Evolutionary conservation across 1,140 invertebrate species (phyloP).

Genomic region (Tigriopus japonicus): DNA sequence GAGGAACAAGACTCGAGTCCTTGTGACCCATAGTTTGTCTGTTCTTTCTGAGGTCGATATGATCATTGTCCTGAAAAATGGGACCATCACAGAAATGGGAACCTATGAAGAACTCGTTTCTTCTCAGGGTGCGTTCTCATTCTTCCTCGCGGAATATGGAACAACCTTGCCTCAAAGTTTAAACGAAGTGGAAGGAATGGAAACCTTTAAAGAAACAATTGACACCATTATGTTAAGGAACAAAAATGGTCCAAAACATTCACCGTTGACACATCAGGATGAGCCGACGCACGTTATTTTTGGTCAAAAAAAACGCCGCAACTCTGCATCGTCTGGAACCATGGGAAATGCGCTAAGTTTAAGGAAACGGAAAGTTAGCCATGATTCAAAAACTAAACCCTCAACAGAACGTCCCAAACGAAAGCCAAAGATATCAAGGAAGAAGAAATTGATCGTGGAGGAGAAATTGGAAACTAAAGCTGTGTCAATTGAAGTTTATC

Average conservation of each 20-base stretch:
- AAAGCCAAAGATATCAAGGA: no score
- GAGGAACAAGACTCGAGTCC: constrained; percentile 45
- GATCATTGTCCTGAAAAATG: constrained; percentile 13
- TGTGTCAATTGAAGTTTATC: constrained; percentile 40
- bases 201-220: not conserved
- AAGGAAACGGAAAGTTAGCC: no score
- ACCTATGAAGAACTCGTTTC: constrained; percentile 16
- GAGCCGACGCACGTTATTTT: no score
- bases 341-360: no score
- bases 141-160: constrained; percentile 15
- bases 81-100: constrained; percentile 23
- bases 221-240: not conserved
- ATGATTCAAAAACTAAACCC: no score
- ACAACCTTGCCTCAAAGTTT: constrained; percentile 8
- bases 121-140: constrained; percentile 13
- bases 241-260: no score
- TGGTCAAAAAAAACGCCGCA: no score
- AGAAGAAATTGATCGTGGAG: not conserved
- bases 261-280: no score
- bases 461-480: constrained; percentile 7
- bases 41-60: constrained; percentile 16
- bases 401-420: no score
- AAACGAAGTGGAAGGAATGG: not conserved
- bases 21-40: constrained; percentile 49
- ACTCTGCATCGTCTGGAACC: no score